phyloP scores from a whole-genome alignment of 2,888 invertebrate genomes.

The Phortica magna region DNA sequence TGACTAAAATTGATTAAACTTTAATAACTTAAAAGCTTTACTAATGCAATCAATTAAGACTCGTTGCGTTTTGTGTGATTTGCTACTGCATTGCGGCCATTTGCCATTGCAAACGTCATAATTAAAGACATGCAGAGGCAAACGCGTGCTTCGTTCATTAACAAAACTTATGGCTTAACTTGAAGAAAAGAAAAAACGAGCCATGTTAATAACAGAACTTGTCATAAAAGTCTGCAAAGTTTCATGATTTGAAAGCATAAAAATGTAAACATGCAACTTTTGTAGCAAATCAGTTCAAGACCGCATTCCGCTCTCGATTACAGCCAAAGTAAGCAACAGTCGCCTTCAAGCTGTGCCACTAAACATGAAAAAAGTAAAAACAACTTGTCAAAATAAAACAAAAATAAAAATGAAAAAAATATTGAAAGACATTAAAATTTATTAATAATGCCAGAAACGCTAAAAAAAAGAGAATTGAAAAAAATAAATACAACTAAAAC shows the following conservation, averaged over 20 bases:
- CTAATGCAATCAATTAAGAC: slow-evolving; percentile 9
- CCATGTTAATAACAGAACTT: too few relatives aligned
- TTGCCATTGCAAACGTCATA: neutral
- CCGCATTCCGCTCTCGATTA: too few relatives aligned
- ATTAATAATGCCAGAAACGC: slow-evolving; percentile 45
- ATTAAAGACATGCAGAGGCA: too few relatives aligned
- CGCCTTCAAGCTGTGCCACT: too few relatives aligned
- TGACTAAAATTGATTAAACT: neutral
- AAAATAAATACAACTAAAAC: neutral
- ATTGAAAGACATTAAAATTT: slow-evolving; percentile 35
- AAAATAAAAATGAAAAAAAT: neutral
- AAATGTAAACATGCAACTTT: neutral
- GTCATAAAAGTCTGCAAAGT: too few relatives aligned
- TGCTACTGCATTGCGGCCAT: neutral
- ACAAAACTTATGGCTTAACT: too few relatives aligned
- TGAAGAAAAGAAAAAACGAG: too few relatives aligned
- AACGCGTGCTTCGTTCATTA: too few relatives aligned
- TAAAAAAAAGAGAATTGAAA: slow-evolving; percentile 31
- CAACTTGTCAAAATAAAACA: neutral
- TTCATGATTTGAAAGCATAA: too few relatives aligned
- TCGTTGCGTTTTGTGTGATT: neutral
- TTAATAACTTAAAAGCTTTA: slow-evolving; percentile 25
- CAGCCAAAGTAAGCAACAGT: too few relatives aligned
- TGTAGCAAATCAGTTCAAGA: too few relatives aligned
- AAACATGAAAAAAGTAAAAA: too few relatives aligned